Conservation (phyloP, 2,797 vertebrate species). For the Sciurus carolinensis region DNA sequence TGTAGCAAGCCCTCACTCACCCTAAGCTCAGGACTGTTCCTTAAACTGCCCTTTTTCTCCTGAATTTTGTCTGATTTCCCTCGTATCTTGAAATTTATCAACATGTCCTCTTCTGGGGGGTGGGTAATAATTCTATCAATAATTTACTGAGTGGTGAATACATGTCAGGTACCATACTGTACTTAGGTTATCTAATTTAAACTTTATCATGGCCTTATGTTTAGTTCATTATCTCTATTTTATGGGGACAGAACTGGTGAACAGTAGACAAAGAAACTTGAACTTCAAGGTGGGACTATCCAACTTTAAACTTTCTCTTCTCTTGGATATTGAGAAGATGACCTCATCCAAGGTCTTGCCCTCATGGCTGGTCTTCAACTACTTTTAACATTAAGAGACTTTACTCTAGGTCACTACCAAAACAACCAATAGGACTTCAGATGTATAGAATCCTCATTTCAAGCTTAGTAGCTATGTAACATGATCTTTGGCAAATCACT, state of each 20-base stretch:
- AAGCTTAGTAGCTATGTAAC: not conserved
- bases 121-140: not conserved
- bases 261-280: not conserved
- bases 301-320: not conserved
- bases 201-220: not conserved
- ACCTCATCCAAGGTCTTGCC: not conserved
- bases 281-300: not conserved
- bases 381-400: not conserved
- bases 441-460: not conserved
- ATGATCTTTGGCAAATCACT: not conserved
- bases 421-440: not conserved
- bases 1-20: rapidly evolving
- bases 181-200: not conserved
- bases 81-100: not conserved
- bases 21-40: not conserved
- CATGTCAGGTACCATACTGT: not conserved
- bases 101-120: not conserved
- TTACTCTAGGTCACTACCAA: not conserved
- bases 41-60: too few relatives aligned
- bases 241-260: not conserved
- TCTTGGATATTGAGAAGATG: not conserved
- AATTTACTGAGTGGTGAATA: not conserved
- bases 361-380: not conserved
- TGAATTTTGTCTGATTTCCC: not conserved
- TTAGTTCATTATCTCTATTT: not conserved